A percentile compares a stretch with the other conserved stretches of the same genome.
These are phyloP conservation scores for Oceanodroma leucorhoa DNA, from an alignment of 2,797 vertebrate genomes.

Conservation along the genomic window DNA sequence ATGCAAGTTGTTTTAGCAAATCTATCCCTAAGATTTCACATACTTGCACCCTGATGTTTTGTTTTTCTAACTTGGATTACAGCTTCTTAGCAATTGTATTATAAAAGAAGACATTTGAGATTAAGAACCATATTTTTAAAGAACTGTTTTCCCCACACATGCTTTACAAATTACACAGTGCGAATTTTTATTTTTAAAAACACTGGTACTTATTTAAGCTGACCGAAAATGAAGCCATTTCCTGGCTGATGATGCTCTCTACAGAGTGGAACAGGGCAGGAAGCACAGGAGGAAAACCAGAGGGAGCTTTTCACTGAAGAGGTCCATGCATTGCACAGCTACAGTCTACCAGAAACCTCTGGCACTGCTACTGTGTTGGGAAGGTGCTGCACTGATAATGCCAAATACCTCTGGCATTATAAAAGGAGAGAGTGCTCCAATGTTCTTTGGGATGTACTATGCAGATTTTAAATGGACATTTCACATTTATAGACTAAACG, in stretches of 20 bases:
- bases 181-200: not conserved
- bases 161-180: not conserved
- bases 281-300: not conserved
- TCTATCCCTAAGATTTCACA: not conserved
- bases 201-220: not conserved
- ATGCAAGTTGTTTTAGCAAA: not conserved
- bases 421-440: not conserved
- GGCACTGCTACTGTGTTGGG: not conserved
- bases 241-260: not conserved
- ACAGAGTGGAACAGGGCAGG: not conserved
- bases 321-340: not conserved
- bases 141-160: not conserved
- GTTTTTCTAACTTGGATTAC: not conserved
- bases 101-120: not conserved
- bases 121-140: not conserved
- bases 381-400: not conserved
- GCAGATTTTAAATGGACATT: not conserved
- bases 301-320: not conserved
- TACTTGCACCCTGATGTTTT: not conserved
- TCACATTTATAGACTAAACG: slow-evolving; percentile 18
- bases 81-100: not conserved
- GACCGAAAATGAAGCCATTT: not conserved
- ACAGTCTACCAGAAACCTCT: not conserved
- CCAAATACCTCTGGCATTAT: not conserved
- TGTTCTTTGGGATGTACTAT: not conserved